These are phyloP conservation scores for Nectonema munidae DNA, from an alignment of 2,888 invertebrate genomes.

Conservation along the genomic window DNA sequence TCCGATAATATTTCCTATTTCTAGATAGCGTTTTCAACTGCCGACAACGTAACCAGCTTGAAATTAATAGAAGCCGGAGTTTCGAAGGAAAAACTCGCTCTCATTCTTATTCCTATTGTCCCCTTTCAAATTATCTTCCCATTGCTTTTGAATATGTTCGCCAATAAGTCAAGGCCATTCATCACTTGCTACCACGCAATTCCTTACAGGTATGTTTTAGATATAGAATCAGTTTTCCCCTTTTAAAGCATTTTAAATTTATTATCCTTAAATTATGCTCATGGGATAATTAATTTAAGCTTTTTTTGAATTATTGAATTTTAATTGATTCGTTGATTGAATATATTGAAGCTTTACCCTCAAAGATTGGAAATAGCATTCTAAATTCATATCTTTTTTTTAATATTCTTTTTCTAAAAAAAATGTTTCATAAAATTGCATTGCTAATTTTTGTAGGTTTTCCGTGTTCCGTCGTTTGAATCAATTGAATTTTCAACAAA, in stretches of 20 bases:
- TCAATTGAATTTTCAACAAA: too few relatives aligned
- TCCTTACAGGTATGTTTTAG: conserved; percentile 35
- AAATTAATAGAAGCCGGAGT: conserved; percentile 84
- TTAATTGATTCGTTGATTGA: background rate
- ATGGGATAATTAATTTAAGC: background rate
- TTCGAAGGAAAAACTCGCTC: conserved; percentile 62
- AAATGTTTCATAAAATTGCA: too few relatives aligned
- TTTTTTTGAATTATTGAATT: background rate
- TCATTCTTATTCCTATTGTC: conserved; percentile 62
- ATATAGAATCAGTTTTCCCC: too few relatives aligned
- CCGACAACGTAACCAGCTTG: conserved; percentile 65
- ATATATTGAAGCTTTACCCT: background rate
- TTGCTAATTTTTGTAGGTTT: too few relatives aligned
- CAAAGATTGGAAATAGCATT: background rate
- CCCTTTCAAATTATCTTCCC: conserved; percentile 74
- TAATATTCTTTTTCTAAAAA: too few relatives aligned
- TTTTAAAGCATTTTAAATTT: conserved; percentile 17
- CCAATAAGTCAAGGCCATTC: conserved; percentile 54
- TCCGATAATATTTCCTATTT: too few relatives aligned
- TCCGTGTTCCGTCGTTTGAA: too few relatives aligned
- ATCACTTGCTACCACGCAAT: conserved; percentile 54
- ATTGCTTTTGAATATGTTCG: conserved; percentile 43
- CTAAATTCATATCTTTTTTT: too few relatives aligned
- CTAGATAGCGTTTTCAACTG: conserved; percentile 73
- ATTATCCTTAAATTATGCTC: background rate